Percentiles rank a stretch among this genome's conserved stretches.
These are phyloP conservation scores for Serilophus lunatus DNA, from an alignment of 2,113 vertebrate species.

Conservation along the genomic window DNA sequence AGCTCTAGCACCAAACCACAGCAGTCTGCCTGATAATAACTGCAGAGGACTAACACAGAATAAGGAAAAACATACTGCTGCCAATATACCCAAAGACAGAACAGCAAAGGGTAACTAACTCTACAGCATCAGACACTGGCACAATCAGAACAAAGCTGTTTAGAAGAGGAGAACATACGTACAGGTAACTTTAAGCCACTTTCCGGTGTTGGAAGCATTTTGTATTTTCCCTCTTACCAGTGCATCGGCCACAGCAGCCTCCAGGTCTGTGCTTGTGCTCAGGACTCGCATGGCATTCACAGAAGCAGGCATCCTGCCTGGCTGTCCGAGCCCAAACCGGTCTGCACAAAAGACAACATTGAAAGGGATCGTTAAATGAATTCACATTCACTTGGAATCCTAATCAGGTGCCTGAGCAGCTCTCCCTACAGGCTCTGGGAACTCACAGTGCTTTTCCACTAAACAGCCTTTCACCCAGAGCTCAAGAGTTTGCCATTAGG, in stretches of 20 bases:
- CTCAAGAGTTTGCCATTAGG: not conserved
- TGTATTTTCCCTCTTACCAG: conserved; percentile 82
- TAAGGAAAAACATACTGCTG: not conserved
- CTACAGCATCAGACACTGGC: not conserved
- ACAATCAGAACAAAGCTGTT: conserved; percentile 13
- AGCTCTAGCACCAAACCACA: not conserved
- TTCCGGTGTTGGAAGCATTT: conserved; percentile 55
- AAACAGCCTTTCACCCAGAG: not conserved
- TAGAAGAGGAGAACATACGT: conserved; percentile 38
- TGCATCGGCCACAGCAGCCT: conserved; percentile 95
- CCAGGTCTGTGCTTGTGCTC: conserved; percentile 95
- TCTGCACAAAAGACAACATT: conserved; percentile 78
- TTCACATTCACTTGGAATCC: conserved; percentile 37
- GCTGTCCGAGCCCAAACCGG: conserved; percentile 92
- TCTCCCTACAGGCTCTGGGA: conserved; percentile 28
- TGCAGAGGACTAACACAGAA: not conserved
- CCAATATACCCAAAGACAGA: not conserved
- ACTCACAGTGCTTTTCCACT: conserved; percentile 37
- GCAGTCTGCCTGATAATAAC: not conserved
- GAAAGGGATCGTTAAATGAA: conserved; percentile 59
- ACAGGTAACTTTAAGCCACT: conserved; percentile 56
- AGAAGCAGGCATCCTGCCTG: conserved; percentile 90
- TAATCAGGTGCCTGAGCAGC: conserved; percentile 26
- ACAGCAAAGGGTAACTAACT: not conserved
- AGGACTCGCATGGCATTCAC: conserved; percentile 94